Percentiles rank a stretch among this genome's conserved stretches.
Evolutionary conservation across 2,113 vertebrate species (phyloP).

Genomic region (Colaptes auratus): DNA sequence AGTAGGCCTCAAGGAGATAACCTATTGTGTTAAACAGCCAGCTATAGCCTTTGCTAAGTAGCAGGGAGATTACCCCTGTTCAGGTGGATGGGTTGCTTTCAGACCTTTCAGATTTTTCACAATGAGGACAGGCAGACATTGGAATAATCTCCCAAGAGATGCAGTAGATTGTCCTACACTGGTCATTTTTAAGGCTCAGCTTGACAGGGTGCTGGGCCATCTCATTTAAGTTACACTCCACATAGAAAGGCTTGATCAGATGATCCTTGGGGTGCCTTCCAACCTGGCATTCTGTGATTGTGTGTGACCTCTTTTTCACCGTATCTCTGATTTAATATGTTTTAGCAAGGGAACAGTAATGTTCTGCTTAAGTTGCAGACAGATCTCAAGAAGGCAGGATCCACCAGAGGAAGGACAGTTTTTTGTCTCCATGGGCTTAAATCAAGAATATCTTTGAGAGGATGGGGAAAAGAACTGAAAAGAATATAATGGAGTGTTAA

Average conservation of each 20-base stretch:
- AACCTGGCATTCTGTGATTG: too few species aligned
- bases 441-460: not conserved
- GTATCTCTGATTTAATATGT: not conserved
- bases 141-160: too few species aligned
- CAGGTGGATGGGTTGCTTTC: not conserved
- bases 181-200: too few species aligned
- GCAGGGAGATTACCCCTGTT: not conserved
- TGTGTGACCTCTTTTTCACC: not conserved
- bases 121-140: too few species aligned
- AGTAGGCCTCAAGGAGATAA: constrained; percentile 16
- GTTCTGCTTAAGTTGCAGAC: not conserved
- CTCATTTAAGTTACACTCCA: too few species aligned
- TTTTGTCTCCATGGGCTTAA: not conserved
- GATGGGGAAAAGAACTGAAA: not conserved
- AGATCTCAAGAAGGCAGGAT: not conserved
- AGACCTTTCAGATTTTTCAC: not conserved
- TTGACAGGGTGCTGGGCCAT: too few species aligned
- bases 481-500: not conserved
- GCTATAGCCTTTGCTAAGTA: not conserved
- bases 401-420: not conserved
- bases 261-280: too few species aligned
- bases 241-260: too few species aligned
- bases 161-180: too few species aligned
- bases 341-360: not conserved
- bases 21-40: not conserved